Conservation (phyloP, 2,888 invertebrate species). For the Drosophila gaucha region DNA sequence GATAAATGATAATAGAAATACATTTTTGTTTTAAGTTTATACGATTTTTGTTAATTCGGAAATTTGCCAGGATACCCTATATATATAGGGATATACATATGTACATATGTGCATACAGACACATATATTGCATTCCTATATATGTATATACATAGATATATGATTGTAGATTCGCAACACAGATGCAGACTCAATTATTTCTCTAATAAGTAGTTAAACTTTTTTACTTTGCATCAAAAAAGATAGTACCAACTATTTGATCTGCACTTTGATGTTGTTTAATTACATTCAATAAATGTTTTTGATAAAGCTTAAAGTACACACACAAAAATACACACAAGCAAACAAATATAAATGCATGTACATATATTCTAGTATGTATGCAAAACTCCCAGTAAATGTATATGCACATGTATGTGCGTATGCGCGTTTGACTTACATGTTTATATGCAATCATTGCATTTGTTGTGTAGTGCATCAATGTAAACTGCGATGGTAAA, state of each 20-base stretch:
- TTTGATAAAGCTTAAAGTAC: not conserved
- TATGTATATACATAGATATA: not conserved
- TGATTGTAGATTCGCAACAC: not conserved
- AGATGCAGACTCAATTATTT: not conserved
- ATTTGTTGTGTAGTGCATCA: not conserved
- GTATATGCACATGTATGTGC: constrained; percentile 1
- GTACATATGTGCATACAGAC: not conserved
- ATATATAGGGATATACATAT: not conserved
- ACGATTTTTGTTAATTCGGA: too few relatives aligned
- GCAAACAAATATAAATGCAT: not conserved
- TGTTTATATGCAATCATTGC: constrained; percentile 41
- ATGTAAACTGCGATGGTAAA: constrained; percentile 2
- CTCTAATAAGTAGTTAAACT: not conserved
- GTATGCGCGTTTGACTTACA: constrained; percentile 66
- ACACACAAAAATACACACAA: not conserved
- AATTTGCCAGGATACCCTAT: not conserved
- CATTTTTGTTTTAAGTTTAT: too few relatives aligned
- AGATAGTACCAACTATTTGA: not conserved
- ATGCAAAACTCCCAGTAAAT: not conserved
- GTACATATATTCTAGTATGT: not conserved
- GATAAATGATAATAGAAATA: too few relatives aligned
- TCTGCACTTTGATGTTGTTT: not conserved
- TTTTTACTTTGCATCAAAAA: not conserved
- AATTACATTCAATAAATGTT: constrained; percentile 1
- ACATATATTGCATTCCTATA: not conserved